phyloP scores from a whole-genome alignment of 2,113 vertebrate genomes.

The Melanocharis versteri region DNA sequence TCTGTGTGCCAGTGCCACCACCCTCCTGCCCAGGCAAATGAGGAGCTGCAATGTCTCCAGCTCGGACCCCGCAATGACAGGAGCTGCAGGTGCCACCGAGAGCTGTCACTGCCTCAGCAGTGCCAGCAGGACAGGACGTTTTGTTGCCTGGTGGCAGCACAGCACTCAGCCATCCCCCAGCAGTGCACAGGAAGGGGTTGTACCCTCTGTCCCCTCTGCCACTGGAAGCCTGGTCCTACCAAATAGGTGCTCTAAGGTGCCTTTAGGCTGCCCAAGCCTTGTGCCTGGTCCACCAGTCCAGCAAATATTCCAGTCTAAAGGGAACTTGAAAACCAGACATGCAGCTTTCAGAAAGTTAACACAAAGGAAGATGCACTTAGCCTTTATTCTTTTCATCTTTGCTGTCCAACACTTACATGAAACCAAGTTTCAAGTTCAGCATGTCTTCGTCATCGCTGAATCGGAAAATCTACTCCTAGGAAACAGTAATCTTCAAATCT shows the following conservation, averaged over 20 bases:
- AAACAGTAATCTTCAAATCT: not conserved
- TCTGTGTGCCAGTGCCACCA: not conserved
- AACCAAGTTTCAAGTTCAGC: not conserved
- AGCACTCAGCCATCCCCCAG: not conserved
- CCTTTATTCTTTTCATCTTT: not conserved
- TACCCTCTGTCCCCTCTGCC: not conserved
- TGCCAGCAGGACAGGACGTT: not conserved
- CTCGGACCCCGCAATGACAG: fast-evolving
- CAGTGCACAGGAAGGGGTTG: not conserved
- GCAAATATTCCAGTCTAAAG: not conserved
- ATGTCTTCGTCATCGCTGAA: not conserved
- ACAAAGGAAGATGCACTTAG: not conserved
- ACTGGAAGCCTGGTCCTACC: not conserved
- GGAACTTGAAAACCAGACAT: not conserved
- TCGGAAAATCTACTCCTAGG: not conserved
- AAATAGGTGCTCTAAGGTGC: not conserved
- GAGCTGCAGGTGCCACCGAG: not conserved
- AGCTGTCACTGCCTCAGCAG: not conserved
- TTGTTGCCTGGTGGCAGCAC: not conserved
- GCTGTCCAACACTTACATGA: fast-evolving
- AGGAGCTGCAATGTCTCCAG: not conserved
- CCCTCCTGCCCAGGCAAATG: not conserved
- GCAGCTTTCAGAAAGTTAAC: not conserved
- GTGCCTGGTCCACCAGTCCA: not conserved
- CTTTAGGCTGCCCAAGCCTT: not conserved